A percentile compares a stretch with the other conserved stretches of the same genome.
phyloP scores from a whole-genome alignment of 1,140 invertebrate genomes.

The Dendrolimus punctatus region DNA sequence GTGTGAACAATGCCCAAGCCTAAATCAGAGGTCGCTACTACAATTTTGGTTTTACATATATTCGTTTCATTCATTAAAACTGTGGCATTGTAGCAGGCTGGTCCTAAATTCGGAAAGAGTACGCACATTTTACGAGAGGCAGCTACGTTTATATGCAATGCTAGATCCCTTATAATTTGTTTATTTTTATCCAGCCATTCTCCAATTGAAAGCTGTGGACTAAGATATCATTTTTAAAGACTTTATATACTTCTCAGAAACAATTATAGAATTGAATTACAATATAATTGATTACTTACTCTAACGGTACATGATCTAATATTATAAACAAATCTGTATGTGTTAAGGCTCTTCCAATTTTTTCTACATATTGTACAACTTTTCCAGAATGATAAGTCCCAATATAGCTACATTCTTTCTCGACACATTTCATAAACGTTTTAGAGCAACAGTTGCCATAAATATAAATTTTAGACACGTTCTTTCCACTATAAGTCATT shows the following conservation, averaged over 20 bases:
- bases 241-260: not conserved
- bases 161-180: constrained; percentile 42
- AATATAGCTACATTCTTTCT: constrained; percentile 48
- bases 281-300: constrained; percentile 27
- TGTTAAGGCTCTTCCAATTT: constrained; percentile 53
- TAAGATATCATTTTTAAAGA: constrained; percentile 25
- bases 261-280: not conserved
- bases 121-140: constrained; percentile 50
- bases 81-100: constrained; percentile 68
- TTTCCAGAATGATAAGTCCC: constrained; percentile 31
- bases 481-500: constrained; percentile 20
- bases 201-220: constrained; percentile 33
- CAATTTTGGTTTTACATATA: constrained; percentile 57
- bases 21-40: constrained; percentile 65
- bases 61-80: constrained; percentile 47
- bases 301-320: constrained; percentile 47
- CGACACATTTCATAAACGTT: constrained; percentile 40
- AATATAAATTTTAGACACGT: constrained; percentile 46
- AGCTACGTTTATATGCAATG: constrained; percentile 56
- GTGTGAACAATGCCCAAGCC: constrained; percentile 50
- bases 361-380: constrained; percentile 45
- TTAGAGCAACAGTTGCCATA: constrained; percentile 36
- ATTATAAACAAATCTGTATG: constrained; percentile 48
- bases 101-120: constrained; percentile 62
- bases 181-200: constrained; percentile 49